Conservation (phyloP, 2,113 vertebrate species). For the Accipiter cooperii region DNA sequence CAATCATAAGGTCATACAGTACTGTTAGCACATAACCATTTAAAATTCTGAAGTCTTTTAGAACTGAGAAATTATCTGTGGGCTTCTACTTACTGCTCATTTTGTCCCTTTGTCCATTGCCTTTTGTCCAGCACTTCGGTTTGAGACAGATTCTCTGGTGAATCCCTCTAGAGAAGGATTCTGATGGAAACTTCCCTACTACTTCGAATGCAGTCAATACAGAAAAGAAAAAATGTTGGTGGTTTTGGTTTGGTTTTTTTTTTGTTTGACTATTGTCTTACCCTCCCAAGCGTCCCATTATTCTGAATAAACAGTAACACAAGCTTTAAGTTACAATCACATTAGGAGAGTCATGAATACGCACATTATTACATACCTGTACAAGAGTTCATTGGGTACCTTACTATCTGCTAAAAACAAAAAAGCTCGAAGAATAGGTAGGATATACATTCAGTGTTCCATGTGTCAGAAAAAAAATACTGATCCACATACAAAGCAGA, state of each 20-base stretch:
- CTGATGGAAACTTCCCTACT: background rate
- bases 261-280: background rate
- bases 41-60: background rate
- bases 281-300: background rate
- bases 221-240: background rate
- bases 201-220: background rate
- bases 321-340: background rate
- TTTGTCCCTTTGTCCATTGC: background rate
- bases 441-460: background rate
- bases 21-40: background rate
- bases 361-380: background rate
- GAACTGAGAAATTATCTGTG: background rate
- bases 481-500: background rate
- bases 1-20: background rate
- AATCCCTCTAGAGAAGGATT: background rate
- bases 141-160: background rate
- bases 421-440: background rate
- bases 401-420: background rate
- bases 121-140: background rate
- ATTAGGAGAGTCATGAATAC: background rate
- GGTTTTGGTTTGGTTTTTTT: rapidly evolving
- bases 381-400: background rate
- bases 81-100: background rate
- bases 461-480: background rate
- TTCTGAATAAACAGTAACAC: background rate